Evolutionary conservation across 1,140 invertebrate species (phyloP).

Genomic region (Drosophila cardini): DNA sequence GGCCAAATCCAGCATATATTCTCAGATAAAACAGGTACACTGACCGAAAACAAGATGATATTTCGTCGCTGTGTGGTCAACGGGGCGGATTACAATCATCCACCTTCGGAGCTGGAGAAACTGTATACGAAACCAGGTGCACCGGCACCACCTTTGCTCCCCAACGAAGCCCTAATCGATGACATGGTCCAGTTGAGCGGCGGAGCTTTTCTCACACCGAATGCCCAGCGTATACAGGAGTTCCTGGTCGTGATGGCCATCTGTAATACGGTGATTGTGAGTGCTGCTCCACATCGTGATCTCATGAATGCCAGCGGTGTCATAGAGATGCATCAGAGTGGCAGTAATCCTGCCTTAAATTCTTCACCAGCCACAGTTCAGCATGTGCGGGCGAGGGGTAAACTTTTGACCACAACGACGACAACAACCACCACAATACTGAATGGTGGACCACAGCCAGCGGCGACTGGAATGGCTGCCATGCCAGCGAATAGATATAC

Average conservation of each 20-base stretch:
- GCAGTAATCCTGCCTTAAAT: slow-evolving; percentile 40
- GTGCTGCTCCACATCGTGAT: slow-evolving; percentile 94
- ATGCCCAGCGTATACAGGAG: slow-evolving; percentile 89
- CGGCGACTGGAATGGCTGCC: slow-evolving; percentile 39
- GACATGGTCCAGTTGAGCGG: slow-evolving; percentile 86
- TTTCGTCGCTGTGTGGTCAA: slow-evolving; percentile 95
- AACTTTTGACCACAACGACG: slow-evolving; percentile 47
- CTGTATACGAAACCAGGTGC: slow-evolving; percentile 85
- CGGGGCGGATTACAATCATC: slow-evolving; percentile 95
- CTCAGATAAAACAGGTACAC: slow-evolving; percentile 98
- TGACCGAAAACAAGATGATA: slow-evolving; percentile 99
- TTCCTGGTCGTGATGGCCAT: slow-evolving; percentile 96
- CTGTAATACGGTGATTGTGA: slow-evolving; percentile 98
- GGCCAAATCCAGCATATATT: slow-evolving; percentile 98
- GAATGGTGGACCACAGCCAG: slow-evolving; percentile 47
- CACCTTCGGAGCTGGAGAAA: slow-evolving; percentile 87
- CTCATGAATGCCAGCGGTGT: slow-evolving; percentile 93
- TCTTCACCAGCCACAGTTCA: slow-evolving; percentile 52
- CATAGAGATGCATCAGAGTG: slow-evolving; percentile 85
- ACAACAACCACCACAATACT: slow-evolving; percentile 59
- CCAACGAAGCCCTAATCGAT: slow-evolving; percentile 89
- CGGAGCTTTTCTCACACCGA: slow-evolving; percentile 65
- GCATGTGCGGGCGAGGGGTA: slow-evolving; percentile 43
- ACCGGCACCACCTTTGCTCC: slow-evolving; percentile 86
- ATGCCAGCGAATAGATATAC: slow-evolving; percentile 86